These are phyloP conservation scores for Brassicogethes aeneus DNA, from an alignment of 2,888 invertebrate genomes.

Conservation along the genomic window DNA sequence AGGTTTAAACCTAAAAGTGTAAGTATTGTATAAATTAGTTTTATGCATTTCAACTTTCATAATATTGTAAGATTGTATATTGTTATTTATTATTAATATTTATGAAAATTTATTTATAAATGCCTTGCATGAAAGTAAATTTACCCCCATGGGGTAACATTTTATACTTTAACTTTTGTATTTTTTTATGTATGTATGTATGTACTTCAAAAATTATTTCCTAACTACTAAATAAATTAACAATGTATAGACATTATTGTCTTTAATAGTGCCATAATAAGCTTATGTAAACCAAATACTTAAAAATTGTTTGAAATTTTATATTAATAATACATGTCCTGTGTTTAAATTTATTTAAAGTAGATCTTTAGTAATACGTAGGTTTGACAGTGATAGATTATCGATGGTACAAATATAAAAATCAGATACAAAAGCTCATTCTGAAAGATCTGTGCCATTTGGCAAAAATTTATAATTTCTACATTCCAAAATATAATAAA, in stretches of 20 bases:
- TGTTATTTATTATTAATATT: slow-evolving; percentile 1
- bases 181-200: not conserved
- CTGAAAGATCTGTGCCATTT: not conserved
- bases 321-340: no score
- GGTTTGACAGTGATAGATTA: no score
- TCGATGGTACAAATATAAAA: not conserved
- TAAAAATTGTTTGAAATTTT: no score
- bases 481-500: not conserved
- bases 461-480: not conserved
- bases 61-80: not conserved
- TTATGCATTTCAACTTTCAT: not conserved
- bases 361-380: no score
- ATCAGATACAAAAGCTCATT: not conserved
- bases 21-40: slow-evolving; percentile 1
- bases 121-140: not conserved
- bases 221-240: no score
- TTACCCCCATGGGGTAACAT: not conserved
- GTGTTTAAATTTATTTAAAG: no score
- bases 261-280: not conserved
- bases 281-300: not conserved
- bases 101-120: not conserved
- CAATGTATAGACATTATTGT: not conserved
- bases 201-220: not conserved
- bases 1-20: not conserved
- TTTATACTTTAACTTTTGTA: not conserved